These are phyloP conservation scores for Prosapia bicincta DNA, from an alignment of 2,888 invertebrate genomes.

Conservation along the genomic window DNA sequence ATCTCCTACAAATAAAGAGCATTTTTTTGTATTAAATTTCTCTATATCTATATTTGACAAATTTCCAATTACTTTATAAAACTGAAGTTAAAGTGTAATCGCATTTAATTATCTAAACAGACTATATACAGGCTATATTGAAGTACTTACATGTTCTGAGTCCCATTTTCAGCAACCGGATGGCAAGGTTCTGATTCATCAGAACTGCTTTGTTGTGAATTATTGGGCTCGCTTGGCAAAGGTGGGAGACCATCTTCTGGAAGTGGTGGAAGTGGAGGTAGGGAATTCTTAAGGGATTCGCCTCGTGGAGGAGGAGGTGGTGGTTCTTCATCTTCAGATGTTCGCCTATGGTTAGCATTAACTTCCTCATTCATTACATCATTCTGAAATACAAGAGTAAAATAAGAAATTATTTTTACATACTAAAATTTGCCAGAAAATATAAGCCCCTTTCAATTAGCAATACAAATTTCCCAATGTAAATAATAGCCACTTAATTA, in stretches of 20 bases:
- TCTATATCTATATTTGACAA: too few species aligned
- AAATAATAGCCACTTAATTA: too few species aligned
- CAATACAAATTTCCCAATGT: too few species aligned
- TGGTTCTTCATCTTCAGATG: slow-evolving; percentile 47
- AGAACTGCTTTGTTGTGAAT: slow-evolving; percentile 18
- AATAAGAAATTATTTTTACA: too few species aligned
- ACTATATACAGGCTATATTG: neutral
- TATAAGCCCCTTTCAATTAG: too few species aligned
- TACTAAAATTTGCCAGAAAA: too few species aligned
- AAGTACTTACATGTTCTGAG: slow-evolving; percentile 15
- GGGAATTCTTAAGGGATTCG: slow-evolving; percentile 53
- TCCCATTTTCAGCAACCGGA: slow-evolving; percentile 30
- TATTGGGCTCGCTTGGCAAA: slow-evolving; percentile 20
- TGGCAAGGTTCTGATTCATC: slow-evolving; percentile 23
- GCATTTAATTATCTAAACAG: too few species aligned
- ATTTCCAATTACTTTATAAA: too few species aligned
- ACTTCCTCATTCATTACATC: slow-evolving; percentile 41
- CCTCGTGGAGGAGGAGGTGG: slow-evolving; percentile 75
- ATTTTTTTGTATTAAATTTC: too few species aligned
- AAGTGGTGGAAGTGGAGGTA: slow-evolving; percentile 47
- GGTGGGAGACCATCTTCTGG: slow-evolving; percentile 35
- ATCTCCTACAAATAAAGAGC: too few species aligned
- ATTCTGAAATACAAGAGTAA: slow-evolving; percentile 17
- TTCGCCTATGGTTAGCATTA: slow-evolving; percentile 41
- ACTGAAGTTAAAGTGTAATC: too few species aligned